Percentiles rank a stretch among this genome's conserved stretches.
Conservation (phyloP, 2,113 vertebrate genomes). For the Tiliqua scincoides region DNA sequence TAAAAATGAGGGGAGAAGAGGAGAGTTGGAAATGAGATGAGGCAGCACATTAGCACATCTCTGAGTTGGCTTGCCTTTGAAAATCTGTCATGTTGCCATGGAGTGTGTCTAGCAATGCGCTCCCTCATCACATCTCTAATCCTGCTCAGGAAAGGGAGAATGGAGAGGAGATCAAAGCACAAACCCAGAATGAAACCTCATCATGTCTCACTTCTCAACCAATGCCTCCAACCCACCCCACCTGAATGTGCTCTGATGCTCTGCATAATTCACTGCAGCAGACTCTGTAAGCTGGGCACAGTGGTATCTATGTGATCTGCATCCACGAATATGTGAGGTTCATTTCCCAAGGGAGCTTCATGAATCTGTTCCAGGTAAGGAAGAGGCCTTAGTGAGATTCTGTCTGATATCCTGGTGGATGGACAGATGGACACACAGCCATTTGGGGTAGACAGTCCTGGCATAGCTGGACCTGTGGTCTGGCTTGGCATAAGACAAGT, state of each 20-base stretch:
- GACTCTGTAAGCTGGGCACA: fast-evolving
- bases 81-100: conserved; percentile 61
- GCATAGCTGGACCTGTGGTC: background rate
- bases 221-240: fast-evolving
- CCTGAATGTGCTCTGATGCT: fast-evolving
- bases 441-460: background rate
- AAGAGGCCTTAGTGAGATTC: too few species aligned
- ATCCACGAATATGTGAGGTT: background rate
- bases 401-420: background rate
- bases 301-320: background rate
- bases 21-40: conserved; percentile 25
- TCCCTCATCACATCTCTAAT: conserved; percentile 52
- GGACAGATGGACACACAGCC: too few species aligned
- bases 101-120: conserved; percentile 49
- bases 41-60: conserved; percentile 15
- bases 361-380: background rate
- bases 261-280: background rate
- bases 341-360: fast-evolving
- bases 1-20: background rate
- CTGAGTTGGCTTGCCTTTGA: conserved; percentile 40
- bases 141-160: conserved; percentile 41
- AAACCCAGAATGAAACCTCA: background rate
- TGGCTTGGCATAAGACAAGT: background rate
- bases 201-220: background rate
- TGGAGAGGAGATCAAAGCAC: conserved; percentile 24